Conservation (phyloP, 2,113 vertebrate species). For the Corapipo altera region DNA sequence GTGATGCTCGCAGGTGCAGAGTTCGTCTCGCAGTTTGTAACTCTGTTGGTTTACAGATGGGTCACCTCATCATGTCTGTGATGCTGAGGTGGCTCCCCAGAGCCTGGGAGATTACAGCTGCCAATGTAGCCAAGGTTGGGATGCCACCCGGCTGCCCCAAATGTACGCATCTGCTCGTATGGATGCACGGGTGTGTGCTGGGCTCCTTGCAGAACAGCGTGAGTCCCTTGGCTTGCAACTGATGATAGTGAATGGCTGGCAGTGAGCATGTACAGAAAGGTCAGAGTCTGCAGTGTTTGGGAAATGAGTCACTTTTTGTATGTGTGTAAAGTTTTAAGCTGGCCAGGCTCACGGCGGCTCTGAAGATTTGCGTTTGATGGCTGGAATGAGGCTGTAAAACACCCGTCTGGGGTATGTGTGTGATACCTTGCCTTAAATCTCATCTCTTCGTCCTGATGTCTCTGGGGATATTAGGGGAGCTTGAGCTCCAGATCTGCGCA, state of each 20-base stretch:
- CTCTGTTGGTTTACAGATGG: not conserved
- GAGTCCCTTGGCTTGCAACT: not conserved
- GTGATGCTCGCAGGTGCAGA: not conserved
- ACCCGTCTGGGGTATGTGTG: not conserved
- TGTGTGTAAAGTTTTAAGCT: not conserved
- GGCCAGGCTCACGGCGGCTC: not conserved
- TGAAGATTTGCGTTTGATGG: not conserved
- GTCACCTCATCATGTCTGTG: not conserved
- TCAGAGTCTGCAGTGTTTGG: conserved; percentile 53
- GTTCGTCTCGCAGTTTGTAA: not conserved
- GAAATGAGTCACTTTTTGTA: conserved; percentile 57
- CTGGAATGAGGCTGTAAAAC: not conserved
- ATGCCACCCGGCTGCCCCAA: not conserved
- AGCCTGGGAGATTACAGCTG: not conserved
- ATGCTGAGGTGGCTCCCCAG: not conserved
- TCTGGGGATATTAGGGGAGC: not conserved
- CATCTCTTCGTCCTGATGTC: not conserved
- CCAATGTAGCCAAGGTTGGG: not conserved
- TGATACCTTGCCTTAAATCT: not conserved
- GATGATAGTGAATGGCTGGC: not conserved
- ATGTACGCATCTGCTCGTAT: fast-evolving
- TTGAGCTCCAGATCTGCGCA: not conserved
- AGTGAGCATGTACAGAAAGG: not conserved
- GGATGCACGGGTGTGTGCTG: not conserved
- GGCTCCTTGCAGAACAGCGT: fast-evolving